A percentile compares a stretch with the other conserved stretches of the same genome.
Evolutionary conservation across 2,888 invertebrate genomes (phyloP).

Genomic region (Erebia aethiops): DNA sequence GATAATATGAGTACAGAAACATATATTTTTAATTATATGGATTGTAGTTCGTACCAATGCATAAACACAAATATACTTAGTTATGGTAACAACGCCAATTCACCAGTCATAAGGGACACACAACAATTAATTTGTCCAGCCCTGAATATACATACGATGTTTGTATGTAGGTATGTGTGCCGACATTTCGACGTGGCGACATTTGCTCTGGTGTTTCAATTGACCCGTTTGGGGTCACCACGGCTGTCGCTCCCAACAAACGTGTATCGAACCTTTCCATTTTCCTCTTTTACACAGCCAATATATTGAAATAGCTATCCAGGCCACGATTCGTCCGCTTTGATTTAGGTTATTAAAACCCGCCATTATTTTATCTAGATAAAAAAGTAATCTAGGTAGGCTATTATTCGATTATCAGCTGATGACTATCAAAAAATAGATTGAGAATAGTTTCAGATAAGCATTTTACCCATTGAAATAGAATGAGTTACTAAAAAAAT

Average conservation of each 20-base stretch:
- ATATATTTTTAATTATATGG: too few relatives aligned
- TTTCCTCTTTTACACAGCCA: conserved; percentile 6
- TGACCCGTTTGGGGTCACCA: conserved; percentile 59
- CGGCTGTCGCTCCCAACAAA: conserved; percentile 37
- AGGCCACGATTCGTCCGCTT: not conserved
- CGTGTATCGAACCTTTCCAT: conserved; percentile 17
- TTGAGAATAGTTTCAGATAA: not conserved
- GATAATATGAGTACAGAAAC: too few relatives aligned
- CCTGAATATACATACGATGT: conserved; percentile 17
- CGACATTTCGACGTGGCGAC: conserved; percentile 61
- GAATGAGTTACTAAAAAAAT: too few relatives aligned
- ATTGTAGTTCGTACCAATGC: not conserved
- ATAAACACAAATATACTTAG: not conserved
- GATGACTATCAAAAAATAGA: not conserved
- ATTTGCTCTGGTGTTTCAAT: conserved; percentile 63
- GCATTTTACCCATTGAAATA: too few relatives aligned
- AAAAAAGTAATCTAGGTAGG: too few relatives aligned
- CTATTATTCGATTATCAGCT: too few relatives aligned
- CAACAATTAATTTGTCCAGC: conserved; percentile 28
- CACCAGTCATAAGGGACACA: conserved; percentile 26
- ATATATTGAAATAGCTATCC: conserved; percentile 8
- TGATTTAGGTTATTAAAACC: not conserved
- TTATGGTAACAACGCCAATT: conserved; percentile 15
- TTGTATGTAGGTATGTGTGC: conserved; percentile 45
- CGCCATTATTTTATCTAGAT: too few relatives aligned